Evolutionary conservation across 2,113 vertebrate species (phyloP).

Genomic region (Epinephelus lanceolatus): DNA sequence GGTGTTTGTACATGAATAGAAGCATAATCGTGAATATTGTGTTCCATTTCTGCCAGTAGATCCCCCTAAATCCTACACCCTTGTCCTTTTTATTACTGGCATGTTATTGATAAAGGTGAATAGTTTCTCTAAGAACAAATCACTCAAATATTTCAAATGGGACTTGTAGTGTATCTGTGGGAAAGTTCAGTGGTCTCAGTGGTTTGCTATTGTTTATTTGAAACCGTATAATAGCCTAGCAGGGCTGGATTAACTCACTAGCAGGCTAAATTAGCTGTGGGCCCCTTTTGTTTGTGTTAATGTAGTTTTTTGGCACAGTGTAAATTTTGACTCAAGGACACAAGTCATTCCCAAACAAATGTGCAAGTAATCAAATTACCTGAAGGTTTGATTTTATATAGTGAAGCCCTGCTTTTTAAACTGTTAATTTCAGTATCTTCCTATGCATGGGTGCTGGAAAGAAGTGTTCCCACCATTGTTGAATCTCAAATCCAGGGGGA

Average conservation of each 20-base stretch:
- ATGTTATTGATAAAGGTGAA: background rate
- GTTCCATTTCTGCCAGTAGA: too few relatives aligned
- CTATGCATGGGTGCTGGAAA: background rate
- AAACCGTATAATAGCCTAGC: background rate
- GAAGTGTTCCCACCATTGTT: background rate
- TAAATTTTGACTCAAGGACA: background rate
- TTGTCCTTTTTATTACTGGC: background rate
- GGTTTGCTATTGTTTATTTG: background rate
- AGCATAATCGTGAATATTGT: too few relatives aligned
- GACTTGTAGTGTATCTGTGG: background rate
- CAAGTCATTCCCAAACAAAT: background rate
- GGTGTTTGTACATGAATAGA: too few relatives aligned
- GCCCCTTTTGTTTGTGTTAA: background rate
- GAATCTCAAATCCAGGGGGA: background rate
- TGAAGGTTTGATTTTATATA: background rate
- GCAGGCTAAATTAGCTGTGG: background rate
- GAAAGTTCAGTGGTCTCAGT: background rate
- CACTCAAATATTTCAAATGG: background rate
- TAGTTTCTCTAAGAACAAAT: background rate
- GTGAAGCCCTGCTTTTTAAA: background rate
- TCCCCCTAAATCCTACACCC: too few relatives aligned
- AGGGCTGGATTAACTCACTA: background rate
- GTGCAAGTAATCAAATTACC: background rate
- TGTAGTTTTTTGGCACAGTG: background rate
- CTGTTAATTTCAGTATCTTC: background rate